A percentile compares a stretch with the other conserved stretches of the same genome.
phyloP scores from a whole-genome alignment of 2,797 vertebrate species.

The Danio tinwini region DNA sequence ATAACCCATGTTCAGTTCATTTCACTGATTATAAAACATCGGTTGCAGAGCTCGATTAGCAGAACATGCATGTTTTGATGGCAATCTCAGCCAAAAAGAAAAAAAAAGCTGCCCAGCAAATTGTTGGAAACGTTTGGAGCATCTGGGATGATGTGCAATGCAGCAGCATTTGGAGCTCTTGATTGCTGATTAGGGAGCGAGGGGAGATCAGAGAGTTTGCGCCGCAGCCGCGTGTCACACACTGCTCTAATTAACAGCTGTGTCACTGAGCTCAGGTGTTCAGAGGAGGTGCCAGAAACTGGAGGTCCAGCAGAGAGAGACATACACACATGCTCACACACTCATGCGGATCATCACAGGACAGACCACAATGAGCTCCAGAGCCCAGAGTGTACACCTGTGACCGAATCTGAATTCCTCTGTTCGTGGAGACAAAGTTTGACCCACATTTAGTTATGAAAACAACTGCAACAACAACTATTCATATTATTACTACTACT shows the following conservation, averaged over 20 bases:
- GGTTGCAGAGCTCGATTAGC: conserved; percentile 63
- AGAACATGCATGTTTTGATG: conserved; percentile 47
- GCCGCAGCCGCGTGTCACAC: conserved; percentile 49
- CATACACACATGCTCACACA: no score
- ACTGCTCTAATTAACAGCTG: conserved; percentile 76
- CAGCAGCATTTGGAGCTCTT: conserved; percentile 62
- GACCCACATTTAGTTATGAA: no score
- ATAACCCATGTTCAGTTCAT: not conserved
- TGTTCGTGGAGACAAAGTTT: no score
- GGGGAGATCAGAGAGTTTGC: conserved; percentile 44
- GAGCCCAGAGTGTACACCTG: no score
- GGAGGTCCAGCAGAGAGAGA: no score
- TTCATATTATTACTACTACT: no score
- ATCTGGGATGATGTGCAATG: conserved; percentile 63
- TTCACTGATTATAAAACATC: conserved; percentile 10
- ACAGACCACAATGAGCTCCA: no score
- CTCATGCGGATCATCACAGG: no score
- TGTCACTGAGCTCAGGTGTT: conserved; percentile 67
- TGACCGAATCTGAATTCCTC: no score
- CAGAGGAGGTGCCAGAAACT: conserved; percentile 49
- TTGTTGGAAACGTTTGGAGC: conserved; percentile 59
- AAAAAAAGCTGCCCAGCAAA: conserved; percentile 54
- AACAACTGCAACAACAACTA: no score
- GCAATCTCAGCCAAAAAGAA: conserved; percentile 47
- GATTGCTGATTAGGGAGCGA: conserved; percentile 69